Evolutionary conservation across 1,140 invertebrate genomes (phyloP), one percentile per base, ranked within the genome.

Genomic region (Drosophila eugracilis): DNA sequence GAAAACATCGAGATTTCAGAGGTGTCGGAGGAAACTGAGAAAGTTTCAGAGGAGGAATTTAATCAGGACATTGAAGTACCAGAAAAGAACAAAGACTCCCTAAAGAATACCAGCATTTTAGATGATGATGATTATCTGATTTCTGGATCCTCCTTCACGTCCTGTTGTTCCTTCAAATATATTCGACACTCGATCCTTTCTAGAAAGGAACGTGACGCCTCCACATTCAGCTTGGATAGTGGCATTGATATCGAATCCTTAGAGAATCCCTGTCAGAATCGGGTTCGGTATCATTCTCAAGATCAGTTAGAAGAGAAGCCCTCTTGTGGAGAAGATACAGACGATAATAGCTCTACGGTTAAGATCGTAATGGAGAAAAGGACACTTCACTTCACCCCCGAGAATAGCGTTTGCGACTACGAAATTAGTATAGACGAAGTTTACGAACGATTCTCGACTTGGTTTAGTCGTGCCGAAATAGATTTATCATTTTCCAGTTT

Each of bases 391-490:
- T 12, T 36, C 0, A 26, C 69, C 2, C 59, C 52, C 3, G 59
- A 75, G 0, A 52, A 55, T 32, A 69, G 76, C 41, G 70, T 60
- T 2, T 2, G 34, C 14, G 19, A 32, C 17, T 22, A 14, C 15
- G 58, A 32, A 12, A 34, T 75, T 1, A 41, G 36, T 6, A 1
- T 57, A 1, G 58, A 63, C 0, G 59, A 75, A n/a, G 15, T 34
- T 1, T 14, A 44, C 12, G n/a, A 39, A 5, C 32, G 4, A 6
- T 37, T 42, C 17, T 41, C 44, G n/a, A 21, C 55, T 3, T 55
- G 62, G 36, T 76, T 84, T 15, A 37, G 15, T 9, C 65, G 48
- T 5, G 22, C 44, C 0, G 76, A 85, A 14, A 76, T 84, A 4
- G 63, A 74, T 21, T 5, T 5, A 0, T 60, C 76, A 0, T 72